Conservation (phyloP, 2,113 vertebrate species). For the Vidua macroura region DNA sequence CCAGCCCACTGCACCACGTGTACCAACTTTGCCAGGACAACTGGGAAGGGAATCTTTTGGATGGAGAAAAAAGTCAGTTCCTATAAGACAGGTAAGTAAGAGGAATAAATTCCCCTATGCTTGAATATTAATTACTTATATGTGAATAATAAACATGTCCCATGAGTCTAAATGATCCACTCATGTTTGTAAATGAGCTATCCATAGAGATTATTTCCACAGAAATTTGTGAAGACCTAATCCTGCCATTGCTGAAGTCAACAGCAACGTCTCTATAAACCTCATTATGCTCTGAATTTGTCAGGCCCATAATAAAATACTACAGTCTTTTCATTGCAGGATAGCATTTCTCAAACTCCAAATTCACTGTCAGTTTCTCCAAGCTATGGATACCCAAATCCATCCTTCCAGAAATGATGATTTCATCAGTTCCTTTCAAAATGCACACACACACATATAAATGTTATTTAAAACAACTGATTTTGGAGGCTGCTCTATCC, state of each 20-base stretch:
- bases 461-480: background rate
- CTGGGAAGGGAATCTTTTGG: background rate
- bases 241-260: background rate
- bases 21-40: background rate
- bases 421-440: background rate
- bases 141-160: conserved; percentile 21
- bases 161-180: conserved; percentile 15
- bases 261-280: conserved; percentile 12
- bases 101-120: background rate
- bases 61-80: background rate
- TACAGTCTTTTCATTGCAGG: background rate
- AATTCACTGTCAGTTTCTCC: background rate
- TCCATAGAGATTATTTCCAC: conserved; percentile 9
- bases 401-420: background rate
- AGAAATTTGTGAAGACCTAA: conserved; percentile 4
- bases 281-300: background rate
- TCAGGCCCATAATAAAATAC: background rate
- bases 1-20: accelerated
- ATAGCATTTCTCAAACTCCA: background rate
- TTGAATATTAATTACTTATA: conserved; percentile 43
- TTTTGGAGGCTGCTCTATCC: background rate
- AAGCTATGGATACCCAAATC: background rate
- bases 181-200: conserved; percentile 46
- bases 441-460: background rate
- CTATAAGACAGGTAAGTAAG: background rate